Percentiles rank a stretch among this genome's conserved stretches.
Conservation (phyloP, 92 coral and sea anemone species). For the Heliopora coerulea region DNA sequence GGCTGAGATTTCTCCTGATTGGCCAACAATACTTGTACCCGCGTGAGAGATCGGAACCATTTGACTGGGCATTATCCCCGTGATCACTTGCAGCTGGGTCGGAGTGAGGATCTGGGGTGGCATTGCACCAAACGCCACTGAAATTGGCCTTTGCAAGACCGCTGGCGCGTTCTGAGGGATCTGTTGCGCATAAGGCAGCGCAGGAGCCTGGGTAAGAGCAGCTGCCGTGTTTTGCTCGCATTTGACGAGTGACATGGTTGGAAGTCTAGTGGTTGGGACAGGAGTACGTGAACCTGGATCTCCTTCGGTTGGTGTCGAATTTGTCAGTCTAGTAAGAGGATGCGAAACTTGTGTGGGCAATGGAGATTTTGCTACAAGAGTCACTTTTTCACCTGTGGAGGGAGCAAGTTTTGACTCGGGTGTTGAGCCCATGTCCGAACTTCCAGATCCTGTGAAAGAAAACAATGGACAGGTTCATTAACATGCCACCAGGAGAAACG, state of each 20-base stretch:
- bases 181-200: conserved; percentile 6
- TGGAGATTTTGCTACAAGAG: conserved; percentile 1
- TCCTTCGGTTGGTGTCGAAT: not conserved
- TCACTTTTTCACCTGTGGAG: not conserved
- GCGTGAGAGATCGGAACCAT: conserved; percentile 33
- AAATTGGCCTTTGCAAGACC: conserved; percentile 28
- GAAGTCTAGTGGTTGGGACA: conserved; percentile 24
- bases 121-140: conserved; percentile 36
- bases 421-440: not conserved
- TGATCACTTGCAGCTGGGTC: conserved; percentile 30
- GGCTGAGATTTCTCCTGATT: conserved; percentile 20
- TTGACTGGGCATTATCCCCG: conserved; percentile 37
- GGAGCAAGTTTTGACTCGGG: not conserved
- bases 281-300: conserved; percentile 7
- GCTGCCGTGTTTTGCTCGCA: conserved; percentile 19
- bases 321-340: conserved; percentile 21
- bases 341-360: conserved; percentile 22
- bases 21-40: conserved; percentile 17
- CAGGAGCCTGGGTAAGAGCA: conserved; percentile 1
- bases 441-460: not conserved
- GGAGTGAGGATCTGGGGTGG: conserved; percentile 41
- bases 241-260: conserved; percentile 36
- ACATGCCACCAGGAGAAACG: too few species aligned
- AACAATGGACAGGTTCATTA: not conserved
- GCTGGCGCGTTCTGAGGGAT: not conserved